Evolutionary conservation across 2,888 invertebrate genomes (phyloP).

Genomic region (Auanema freiburgensis): DNA sequence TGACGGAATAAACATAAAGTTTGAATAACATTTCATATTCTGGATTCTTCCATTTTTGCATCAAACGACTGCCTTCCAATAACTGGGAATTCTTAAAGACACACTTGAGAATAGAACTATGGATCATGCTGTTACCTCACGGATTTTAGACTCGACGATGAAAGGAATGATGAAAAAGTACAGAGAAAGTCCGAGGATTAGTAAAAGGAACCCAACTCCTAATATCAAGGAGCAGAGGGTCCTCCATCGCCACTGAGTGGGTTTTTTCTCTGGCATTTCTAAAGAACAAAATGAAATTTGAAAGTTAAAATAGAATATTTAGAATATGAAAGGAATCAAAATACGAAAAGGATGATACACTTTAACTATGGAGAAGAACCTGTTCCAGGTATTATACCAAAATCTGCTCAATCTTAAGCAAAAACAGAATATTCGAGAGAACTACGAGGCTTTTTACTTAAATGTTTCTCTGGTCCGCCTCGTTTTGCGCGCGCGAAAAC

Average conservation of each 20-base stretch:
- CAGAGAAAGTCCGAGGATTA: conserved; percentile 30
- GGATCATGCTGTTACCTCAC: conserved; percentile 20
- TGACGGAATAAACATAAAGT: conserved; percentile 59
- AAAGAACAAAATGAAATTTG: not conserved
- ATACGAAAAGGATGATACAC: no score
- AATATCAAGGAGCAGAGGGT: conserved; percentile 11
- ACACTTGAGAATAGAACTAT: not conserved
- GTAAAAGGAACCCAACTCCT: conserved; percentile 22
- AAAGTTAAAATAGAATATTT: not conserved
- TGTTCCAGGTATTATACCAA: no score
- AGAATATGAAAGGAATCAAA: no score
- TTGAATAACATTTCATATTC: conserved; percentile 46
- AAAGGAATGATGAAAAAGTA: conserved; percentile 36
- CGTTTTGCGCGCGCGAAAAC: no score
- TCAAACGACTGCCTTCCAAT: conserved; percentile 45
- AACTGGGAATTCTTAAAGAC: conserved; percentile 47
- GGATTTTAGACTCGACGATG: conserved; percentile 29
- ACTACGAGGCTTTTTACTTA: no score
- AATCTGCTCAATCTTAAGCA: no score
- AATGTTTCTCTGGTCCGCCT: no score
- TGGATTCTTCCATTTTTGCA: conserved; percentile 58
- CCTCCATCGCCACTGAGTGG: not conserved
- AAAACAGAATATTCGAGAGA: no score
- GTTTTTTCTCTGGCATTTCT: not conserved
- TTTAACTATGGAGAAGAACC: no score